phyloP scores from a whole-genome alignment of 2,888 invertebrate species.

The Clepsis dumicolana region DNA sequence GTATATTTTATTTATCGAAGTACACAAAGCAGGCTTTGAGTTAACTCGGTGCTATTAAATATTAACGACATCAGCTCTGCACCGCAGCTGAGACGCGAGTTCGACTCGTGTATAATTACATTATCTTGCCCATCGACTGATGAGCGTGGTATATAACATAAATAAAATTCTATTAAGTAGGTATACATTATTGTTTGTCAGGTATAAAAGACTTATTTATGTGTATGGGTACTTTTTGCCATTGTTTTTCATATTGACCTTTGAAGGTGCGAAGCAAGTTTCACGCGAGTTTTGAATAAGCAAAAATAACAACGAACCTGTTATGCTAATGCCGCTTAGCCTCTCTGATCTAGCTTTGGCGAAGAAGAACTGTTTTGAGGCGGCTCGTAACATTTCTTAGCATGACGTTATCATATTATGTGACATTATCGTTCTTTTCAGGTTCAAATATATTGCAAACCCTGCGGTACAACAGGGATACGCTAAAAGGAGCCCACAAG shows the following conservation, averaged over 20 bases:
- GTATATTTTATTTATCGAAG: conserved; percentile 28
- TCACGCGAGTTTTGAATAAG: conserved; percentile 2
- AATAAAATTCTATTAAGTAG: conserved; percentile 4
- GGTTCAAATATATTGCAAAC: conserved; percentile 92
- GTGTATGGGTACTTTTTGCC: neutral
- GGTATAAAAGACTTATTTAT: too few species aligned
- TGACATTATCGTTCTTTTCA: conserved; percentile 53
- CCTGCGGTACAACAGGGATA: conserved; percentile 92
- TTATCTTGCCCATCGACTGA: conserved; percentile 16
- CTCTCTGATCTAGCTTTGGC: conserved; percentile 11
- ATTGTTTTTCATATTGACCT: conserved; percentile 4
- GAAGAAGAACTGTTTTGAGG: conserved; percentile 3
- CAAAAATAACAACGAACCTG: conserved; percentile 19
- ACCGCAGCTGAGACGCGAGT: conserved; percentile 27
- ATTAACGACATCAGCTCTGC: conserved; percentile 34
- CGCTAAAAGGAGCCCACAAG: conserved; percentile 94
- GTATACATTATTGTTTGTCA: conserved; percentile 3
- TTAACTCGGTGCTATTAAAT: conserved; percentile 29
- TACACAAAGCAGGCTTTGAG: conserved; percentile 24
- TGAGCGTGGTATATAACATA: conserved; percentile 23
- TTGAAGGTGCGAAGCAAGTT: conserved; percentile 35
- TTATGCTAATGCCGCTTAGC: conserved; percentile 34
- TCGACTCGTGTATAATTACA: conserved; percentile 30
- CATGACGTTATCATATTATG: neutral
- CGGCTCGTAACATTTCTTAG: neutral